These are phyloP conservation scores for Megaceryle alcyon DNA, from an alignment of 2,797 vertebrate species.

Conservation along the genomic window DNA sequence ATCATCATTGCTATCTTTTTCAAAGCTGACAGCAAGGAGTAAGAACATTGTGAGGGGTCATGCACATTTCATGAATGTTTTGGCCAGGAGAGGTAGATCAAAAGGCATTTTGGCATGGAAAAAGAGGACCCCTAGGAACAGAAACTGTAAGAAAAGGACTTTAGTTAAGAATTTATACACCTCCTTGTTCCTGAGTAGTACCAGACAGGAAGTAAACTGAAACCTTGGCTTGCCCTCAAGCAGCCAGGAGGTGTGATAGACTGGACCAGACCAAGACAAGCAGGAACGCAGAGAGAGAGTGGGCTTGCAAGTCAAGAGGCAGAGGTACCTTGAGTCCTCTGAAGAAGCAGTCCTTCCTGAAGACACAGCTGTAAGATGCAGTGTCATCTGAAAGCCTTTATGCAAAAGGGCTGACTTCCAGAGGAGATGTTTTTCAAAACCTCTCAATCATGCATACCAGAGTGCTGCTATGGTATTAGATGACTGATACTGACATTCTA, in stretches of 20 bases:
- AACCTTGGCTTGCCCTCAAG: background rate
- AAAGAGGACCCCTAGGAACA: background rate
- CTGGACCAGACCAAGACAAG: background rate
- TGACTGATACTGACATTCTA: background rate
- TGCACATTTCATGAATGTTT: slow-evolving; percentile 25
- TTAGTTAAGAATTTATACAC: background rate
- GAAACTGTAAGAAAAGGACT: background rate
- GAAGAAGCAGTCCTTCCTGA: background rate
- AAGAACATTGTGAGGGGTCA: background rate
- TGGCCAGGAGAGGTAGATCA: background rate
- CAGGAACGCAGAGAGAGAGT: background rate
- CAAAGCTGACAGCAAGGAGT: background rate
- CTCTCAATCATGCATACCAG: background rate
- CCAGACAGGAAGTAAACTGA: background rate
- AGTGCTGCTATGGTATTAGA: background rate
- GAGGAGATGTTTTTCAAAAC: background rate
- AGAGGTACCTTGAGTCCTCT: fast-evolving
- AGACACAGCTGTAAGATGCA: background rate
- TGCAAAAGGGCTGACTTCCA: background rate
- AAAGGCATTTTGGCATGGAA: background rate
- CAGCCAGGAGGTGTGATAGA: background rate
- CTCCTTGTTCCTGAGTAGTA: background rate
- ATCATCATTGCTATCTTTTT: background rate
- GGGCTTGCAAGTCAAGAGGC: background rate
- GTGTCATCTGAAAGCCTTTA: background rate